Evolutionary conservation across 64 coral and sea anemone species (phyloP), one percentile per base, ranked within the genome.

Genomic region (Acropora tenuis): DNA sequence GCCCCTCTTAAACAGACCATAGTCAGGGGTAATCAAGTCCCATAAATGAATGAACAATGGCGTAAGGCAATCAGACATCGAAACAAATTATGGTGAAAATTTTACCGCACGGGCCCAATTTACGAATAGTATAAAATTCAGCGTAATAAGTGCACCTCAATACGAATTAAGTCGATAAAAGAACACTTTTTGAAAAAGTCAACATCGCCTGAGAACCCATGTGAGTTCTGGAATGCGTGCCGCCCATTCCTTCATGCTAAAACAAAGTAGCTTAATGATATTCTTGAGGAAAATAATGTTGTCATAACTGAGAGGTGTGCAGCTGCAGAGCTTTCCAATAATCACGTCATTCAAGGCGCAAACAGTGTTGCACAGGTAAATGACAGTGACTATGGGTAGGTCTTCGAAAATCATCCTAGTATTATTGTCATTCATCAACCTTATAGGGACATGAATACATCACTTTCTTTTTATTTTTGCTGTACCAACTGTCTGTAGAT

Each of bases 31-130:
- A 91, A 91, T 43, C 89, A 91, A 76, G 60, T 90, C 16, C 78
- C 89, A 50, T 91, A 79, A 41, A 91, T 91, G 48, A 91, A 83
- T 73, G 48, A 50, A 47, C 12, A 18, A 41, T 82, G 80, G 73
- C 89, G 74, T 58, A 91, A 74, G 49, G 63, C 80, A 83, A 83
- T 91, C 16, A 40, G 89, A 60, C 48, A 61, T 50, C 69, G 58
- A 43, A 91, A 83, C 59, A 57, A 67, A 48, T 57, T 91, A 72
- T 91, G 82, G 78, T 57, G 82, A 79, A 91, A 91, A 91, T 91
- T 91, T 76, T 43, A 58, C 10, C 78, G 78, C 69, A 74, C 78
- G 66, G 61, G 74, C 67, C 1, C 48, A 16, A 91, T 83, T 83
- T 91, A 79, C 59, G 59, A 81, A 50, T 19, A 71, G 69, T 91